Conservation (phyloP, 2,888 invertebrate genomes). For the Frankliniella fusca region DNA sequence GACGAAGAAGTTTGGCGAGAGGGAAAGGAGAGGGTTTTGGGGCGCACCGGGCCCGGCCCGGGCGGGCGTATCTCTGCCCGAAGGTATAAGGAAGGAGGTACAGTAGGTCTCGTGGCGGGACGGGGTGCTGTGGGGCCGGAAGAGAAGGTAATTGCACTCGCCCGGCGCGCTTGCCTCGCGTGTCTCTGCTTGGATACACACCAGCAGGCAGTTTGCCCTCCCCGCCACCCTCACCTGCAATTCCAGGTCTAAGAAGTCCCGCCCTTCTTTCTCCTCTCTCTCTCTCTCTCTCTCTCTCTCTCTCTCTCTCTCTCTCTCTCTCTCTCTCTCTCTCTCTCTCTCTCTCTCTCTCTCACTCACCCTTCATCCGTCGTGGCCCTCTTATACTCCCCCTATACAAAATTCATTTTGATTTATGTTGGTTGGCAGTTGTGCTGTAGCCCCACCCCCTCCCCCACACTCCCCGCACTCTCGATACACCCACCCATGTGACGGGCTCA, state of each 20-base stretch:
- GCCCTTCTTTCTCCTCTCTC: not conserved
- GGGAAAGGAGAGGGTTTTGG: not conserved
- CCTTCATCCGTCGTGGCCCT: not conserved
- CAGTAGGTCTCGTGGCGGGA: not conserved
- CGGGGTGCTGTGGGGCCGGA: not conserved
- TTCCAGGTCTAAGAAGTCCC: not conserved
- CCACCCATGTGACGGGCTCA: too few relatives aligned
- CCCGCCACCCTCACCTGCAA: not conserved
- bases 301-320: not conserved
- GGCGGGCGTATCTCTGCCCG: not conserved
- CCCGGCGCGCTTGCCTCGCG: not conserved
- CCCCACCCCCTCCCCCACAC: not conserved
- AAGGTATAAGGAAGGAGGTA: not conserved
- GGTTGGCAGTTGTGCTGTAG: not conserved
- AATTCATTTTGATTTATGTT: conserved; percentile 23
- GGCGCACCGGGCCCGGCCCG: not conserved
- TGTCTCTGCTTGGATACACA: conserved; percentile 6
- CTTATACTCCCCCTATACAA: not conserved
- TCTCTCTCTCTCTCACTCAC: not conserved
- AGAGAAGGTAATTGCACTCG: not conserved
- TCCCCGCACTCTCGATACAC: too few relatives aligned
- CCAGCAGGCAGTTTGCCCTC: not conserved
- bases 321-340: not conserved
- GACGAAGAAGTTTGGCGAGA: too few relatives aligned
- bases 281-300: not conserved